Conservation (phyloP, 2,113 vertebrate genomes). For the Myotis yumanensis region DNA sequence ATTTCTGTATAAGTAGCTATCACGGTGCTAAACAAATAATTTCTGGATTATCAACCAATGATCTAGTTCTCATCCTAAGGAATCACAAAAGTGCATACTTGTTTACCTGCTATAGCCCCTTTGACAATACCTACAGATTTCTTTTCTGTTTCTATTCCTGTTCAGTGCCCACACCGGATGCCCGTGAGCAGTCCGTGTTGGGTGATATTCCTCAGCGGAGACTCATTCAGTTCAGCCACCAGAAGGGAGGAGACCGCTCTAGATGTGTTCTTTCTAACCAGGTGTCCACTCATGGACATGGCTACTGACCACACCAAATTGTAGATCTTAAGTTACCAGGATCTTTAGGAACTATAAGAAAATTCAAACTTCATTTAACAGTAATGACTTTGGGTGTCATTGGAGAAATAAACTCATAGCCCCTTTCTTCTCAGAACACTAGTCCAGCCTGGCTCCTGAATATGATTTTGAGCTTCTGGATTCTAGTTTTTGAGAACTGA, state of each 20-base stretch:
- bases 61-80: not conserved
- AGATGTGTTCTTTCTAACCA: not conserved
- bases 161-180: not conserved
- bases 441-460: not conserved
- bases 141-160: not conserved
- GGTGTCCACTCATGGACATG: not conserved
- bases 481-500: not conserved
- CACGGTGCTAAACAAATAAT: not conserved
- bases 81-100: not conserved
- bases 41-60: not conserved
- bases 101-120: not conserved
- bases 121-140: not conserved
- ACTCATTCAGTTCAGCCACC: not conserved
- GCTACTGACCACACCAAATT: not conserved
- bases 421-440: not conserved
- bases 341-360: not conserved
- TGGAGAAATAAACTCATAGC: not conserved
- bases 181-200: fast-evolving
- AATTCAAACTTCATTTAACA: not conserved
- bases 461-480: not conserved
- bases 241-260: not conserved
- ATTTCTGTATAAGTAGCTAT: not conserved
- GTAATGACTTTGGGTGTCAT: not conserved
- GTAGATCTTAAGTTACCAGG: not conserved
- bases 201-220: not conserved